Percentiles rank a stretch among this genome's conserved stretches.
phyloP scores from a whole-genome alignment of 2,888 invertebrate genomes.

The Idaea dimidiata region DNA sequence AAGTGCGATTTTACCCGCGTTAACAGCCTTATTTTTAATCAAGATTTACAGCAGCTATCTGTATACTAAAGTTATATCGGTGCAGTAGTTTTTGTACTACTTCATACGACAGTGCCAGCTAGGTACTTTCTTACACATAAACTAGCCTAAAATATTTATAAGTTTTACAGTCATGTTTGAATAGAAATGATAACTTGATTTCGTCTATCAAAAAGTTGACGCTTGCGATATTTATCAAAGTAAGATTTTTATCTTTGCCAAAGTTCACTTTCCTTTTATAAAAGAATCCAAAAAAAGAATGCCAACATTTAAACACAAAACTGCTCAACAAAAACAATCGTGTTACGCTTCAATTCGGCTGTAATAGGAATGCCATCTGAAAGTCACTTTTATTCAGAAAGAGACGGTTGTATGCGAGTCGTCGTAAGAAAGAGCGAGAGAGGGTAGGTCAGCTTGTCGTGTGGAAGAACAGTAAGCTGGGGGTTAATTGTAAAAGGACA shows the following conservation, averaged over 20 bases:
- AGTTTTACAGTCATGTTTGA: too few relatives aligned
- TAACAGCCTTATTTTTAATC: too few relatives aligned
- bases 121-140: too few relatives aligned
- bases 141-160: too few relatives aligned
- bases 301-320: slow-evolving; percentile 12
- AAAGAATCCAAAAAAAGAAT: not conserved
- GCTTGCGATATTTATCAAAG: not conserved
- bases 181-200: too few relatives aligned
- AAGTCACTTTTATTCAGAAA: slow-evolving; percentile 33
- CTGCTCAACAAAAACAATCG: slow-evolving; percentile 37
- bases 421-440: slow-evolving; percentile 19
- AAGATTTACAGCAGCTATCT: not conserved
- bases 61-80: too few relatives aligned
- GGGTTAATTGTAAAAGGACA: slow-evolving; percentile 43
- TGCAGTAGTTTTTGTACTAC: too few relatives aligned
- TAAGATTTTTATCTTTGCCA: not conserved
- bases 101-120: too few relatives aligned
- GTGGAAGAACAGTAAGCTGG: slow-evolving; percentile 34
- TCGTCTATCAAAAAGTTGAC: not conserved
- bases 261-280: not conserved
- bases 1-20: too few relatives aligned
- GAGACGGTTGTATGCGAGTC: slow-evolving; percentile 24
- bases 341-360: slow-evolving; percentile 39
- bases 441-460: slow-evolving; percentile 41
- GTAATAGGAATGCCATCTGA: slow-evolving; percentile 45